phyloP scores from a whole-genome alignment of 1,140 invertebrate species.

The Drosophila jambulina region DNA sequence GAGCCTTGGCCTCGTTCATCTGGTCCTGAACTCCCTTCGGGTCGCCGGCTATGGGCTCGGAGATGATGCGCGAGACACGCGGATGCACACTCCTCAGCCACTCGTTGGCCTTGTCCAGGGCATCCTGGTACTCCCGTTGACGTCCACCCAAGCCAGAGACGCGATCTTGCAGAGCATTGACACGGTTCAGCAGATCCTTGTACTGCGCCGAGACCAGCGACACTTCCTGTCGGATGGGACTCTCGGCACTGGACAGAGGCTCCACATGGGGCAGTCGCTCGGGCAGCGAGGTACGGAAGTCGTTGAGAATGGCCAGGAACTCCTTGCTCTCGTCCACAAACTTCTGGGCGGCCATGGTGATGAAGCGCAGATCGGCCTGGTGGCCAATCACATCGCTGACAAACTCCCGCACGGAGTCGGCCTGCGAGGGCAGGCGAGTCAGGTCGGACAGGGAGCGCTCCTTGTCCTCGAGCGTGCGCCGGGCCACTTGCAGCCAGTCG shows the following conservation, averaged over 20 bases:
- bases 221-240: conserved; percentile 89
- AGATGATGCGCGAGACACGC: conserved; percentile 90
- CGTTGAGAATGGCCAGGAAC: conserved; percentile 92
- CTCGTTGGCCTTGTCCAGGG: conserved; percentile 91
- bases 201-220: conserved; percentile 90
- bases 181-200: conserved; percentile 91
- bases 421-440: conserved; percentile 89
- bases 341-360: conserved; percentile 97
- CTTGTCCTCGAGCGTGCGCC: conserved; percentile 93
- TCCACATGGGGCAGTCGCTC: conserved; percentile 92
- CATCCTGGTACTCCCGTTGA: conserved; percentile 93
- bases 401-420: conserved; percentile 93
- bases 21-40: conserved; percentile 95
- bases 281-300: conserved; percentile 93
- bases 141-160: conserved; percentile 91
- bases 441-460: conserved; percentile 93
- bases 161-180: conserved; percentile 92
- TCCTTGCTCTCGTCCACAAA: conserved; percentile 97
- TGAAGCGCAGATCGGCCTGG: conserved; percentile 96
- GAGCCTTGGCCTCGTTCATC: conserved; percentile 91
- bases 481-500: conserved; percentile 93
- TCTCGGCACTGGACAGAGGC: conserved; percentile 89
- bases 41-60: conserved; percentile 94
- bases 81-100: conserved; percentile 95
- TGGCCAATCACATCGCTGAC: conserved; percentile 97